Evolutionary conservation across 2,888 invertebrate genomes (phyloP), one percentile per base, ranked within the genome.

Genomic region (Pyrrhosoma nymphula): DNA sequence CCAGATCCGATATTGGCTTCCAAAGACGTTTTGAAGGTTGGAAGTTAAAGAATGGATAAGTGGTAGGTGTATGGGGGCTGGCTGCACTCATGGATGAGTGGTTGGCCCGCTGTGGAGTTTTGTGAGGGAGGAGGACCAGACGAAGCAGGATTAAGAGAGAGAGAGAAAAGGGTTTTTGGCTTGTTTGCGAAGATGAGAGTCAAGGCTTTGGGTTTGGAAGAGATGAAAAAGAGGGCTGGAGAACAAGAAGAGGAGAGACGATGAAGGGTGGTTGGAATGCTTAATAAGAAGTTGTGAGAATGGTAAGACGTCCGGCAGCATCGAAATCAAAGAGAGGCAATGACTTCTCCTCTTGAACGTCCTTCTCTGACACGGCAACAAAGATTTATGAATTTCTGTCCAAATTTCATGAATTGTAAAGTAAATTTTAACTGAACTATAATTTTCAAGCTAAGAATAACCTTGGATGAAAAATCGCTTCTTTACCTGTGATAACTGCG

Each of bases 1-100:
- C 60, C 16, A 18, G 69, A 93, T 47, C 93, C 93, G 93, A 93
- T 93, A 93, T 75, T 93, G 93, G 93, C 93, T 93, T 47, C 93
- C 47, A 75, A 93, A 93, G 47, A 93, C 75, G 39, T 10, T 18
- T 23, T 2, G 35, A n/a, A 10, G 82, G 82, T 35, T 82, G 82
- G 35, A 12, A 20, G n/a, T 26, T 69, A n/a, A n/a, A 26, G n/a
- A 69, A 69, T 69, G 69, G 69, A 82, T 26, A 82, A 30, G 35
- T 47, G 69, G 60, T 16, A 6, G 35, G 30, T 16, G 6, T n/a
- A 56, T 30, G 39, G 35, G 75, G 23, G 89, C 2, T 55, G 23
- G 89, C 1, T 55, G 89, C 6, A 47, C 88, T 47, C 47, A 26
- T 18, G 89, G 56, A 26, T 89, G 89, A 56, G 56, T 35, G 39